These are phyloP conservation scores for Aurelia aurita DNA, from an alignment of 30 jellyfish, hydroid and myxozoan genomes.

Conservation along the genomic window DNA sequence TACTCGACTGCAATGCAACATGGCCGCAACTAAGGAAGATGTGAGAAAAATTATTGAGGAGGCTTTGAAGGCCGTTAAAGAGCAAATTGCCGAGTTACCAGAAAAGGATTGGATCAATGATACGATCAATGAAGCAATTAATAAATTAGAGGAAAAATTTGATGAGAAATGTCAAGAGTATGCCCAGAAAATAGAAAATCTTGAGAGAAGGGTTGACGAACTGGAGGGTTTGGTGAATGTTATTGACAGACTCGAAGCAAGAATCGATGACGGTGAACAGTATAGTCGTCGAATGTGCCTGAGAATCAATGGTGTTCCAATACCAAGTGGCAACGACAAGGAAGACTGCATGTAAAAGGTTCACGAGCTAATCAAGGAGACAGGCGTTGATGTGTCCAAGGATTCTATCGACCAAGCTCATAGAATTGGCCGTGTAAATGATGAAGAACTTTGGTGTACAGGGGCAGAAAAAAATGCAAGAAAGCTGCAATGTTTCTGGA, in stretches of 20 bases:
- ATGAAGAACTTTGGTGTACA: slow-evolving; percentile 5
- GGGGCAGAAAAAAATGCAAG: neutral
- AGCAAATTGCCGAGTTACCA: slow-evolving; percentile 36
- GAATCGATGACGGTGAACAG: slow-evolving; percentile 16
- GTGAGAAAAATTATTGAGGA: slow-evolving; percentile 13
- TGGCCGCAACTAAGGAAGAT: slow-evolving; percentile 26
- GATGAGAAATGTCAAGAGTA: slow-evolving; percentile 2
- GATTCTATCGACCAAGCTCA: slow-evolving; percentile 20
- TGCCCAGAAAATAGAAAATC: slow-evolving; percentile 29
- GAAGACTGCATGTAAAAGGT: slow-evolving; percentile 27
- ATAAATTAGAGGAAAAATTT: slow-evolving; percentile 13
- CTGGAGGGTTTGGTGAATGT: slow-evolving; percentile 29
- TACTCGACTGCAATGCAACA: slow-evolving; percentile 20
- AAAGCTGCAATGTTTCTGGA: neutral
- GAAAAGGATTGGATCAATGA: slow-evolving; percentile 10
- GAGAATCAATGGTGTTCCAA: slow-evolving; percentile 40
- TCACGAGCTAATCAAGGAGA: slow-evolving; percentile 31
- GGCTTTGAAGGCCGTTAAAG: slow-evolving; percentile 15
- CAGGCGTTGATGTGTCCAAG: slow-evolving; percentile 24
- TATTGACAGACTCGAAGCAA: neutral
- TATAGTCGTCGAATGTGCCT: slow-evolving; percentile 23
- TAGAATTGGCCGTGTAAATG: slow-evolving; percentile 21
- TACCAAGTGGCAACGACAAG: slow-evolving; percentile 20
- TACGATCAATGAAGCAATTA: slow-evolving; percentile 12
- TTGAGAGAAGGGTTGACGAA: slow-evolving; percentile 24